Evolutionary conservation across 2,797 vertebrate genomes (phyloP), one percentile per base, ranked within the genome.

Genomic region (Propithecus perrieri): DNA sequence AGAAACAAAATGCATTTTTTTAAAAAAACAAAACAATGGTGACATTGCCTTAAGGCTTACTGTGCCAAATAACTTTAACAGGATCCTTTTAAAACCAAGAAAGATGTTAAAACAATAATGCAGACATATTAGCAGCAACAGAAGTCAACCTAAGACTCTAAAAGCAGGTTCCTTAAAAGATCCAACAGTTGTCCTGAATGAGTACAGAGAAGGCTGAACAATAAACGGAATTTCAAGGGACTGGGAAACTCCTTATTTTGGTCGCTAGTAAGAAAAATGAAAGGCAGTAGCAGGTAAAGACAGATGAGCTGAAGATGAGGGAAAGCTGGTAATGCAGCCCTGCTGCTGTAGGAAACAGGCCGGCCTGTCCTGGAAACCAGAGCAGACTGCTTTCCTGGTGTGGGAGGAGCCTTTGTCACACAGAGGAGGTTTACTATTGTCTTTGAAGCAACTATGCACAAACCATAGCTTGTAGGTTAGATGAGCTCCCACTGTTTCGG

Each of bases 211-310:
- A 83, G n/a, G 17, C 14, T 59, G 69, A 85, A 74, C 80, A 92
- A 96, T 71, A 63, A 43, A 92, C 0, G 41, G 17, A 53, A 96
- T 98, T 95, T 92, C 93, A 95, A 89, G 86, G 81, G 91, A 85
- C 26, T 57, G 67, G 90, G 65, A 94, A 97, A 95, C 5, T 95
- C 85, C 30, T 91, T 84, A 78, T 87, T 97, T 93, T 88, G 78
- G 48, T 96, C 59, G 85, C 89, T 46, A 85, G 71, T 80, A 94
- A 98, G 89, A 97, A 83, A 96, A 95, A 96, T 97, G 85, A 93
- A 85, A 87, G 65, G 91, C 91, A 96, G 85, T 84, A 96, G 91
- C 86, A 96, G 84, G 61, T 96, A 98, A 97, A 93, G 96, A 95
- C 11, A 43, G 85, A 97, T 85, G 93, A 98, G 76, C 84, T 65